Conservation (phyloP, 92 coral and sea anemone species). For the Porites evermanni region DNA sequence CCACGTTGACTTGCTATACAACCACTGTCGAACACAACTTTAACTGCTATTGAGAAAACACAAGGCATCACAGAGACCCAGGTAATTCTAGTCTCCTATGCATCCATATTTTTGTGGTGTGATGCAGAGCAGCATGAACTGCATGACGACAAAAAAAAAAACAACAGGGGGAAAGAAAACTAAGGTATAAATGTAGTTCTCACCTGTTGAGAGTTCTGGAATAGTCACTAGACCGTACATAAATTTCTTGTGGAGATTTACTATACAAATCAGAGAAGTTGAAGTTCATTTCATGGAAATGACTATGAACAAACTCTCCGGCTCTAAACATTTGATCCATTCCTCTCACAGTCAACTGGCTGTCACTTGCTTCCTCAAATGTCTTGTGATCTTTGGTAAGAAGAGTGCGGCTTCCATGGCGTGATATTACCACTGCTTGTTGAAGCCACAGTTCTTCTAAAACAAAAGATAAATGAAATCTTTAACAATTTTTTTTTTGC, state of each 20-base stretch:
- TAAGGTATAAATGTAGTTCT: not conserved
- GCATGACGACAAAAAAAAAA: too few species aligned
- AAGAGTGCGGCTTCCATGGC: slow-evolving; percentile 83
- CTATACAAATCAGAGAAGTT: slow-evolving; percentile 35
- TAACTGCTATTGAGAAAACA: too few species aligned
- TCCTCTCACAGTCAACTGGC: slow-evolving; percentile 76
- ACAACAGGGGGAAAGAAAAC: too few species aligned
- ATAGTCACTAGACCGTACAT: slow-evolving; percentile 84
- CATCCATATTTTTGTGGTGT: too few species aligned
- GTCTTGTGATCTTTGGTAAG: slow-evolving; percentile 78
- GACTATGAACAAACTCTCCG: slow-evolving; percentile 62
- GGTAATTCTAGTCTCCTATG: too few species aligned
- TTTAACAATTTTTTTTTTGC: too few species aligned
- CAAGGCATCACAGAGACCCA: too few species aligned
- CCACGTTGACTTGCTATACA: not conserved
- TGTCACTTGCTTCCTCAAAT: slow-evolving; percentile 65
- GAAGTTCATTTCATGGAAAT: slow-evolving; percentile 14
- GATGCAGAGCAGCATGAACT: too few species aligned
- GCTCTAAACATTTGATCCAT: slow-evolving; percentile 86
- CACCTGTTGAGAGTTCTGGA: slow-evolving; percentile 80
- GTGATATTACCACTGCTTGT: slow-evolving; percentile 80
- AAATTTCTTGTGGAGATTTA: slow-evolving; percentile 39
- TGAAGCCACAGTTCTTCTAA: slow-evolving; percentile 28
- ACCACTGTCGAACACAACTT: not conserved
- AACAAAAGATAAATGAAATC: not conserved